Evolutionary conservation across 2,888 invertebrate species (phyloP), one percentile per base, ranked within the genome.

Genomic region (Anthoptus insignis): DNA sequence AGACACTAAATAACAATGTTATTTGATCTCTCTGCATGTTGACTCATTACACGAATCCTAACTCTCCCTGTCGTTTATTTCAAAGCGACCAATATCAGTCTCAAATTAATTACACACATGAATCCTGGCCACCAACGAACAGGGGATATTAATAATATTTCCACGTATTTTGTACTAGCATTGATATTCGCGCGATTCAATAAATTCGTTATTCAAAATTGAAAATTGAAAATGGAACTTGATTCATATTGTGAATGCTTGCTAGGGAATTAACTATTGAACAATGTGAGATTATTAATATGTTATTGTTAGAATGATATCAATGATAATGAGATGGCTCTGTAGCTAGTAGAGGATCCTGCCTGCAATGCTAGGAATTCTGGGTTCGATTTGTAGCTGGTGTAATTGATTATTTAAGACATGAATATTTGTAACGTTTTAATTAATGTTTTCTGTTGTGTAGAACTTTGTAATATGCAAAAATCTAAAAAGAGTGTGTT

Each of bases 121-220:
- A 61, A 53, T 61, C 42, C 32, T 45, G 53, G 53, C 53, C 60
- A 60, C 42, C 53, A 60, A 60, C 52, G 60, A 45, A 60, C 60
- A 53, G 14, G 39, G 14, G 52, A 58, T 42, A 53, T 53, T 60
- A 60, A 53, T 60, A 60, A 45, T 42, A 45, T 45, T 42, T 29
- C 50, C 29, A 6, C 60, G 32, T 53, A 50, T 37, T 59, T 49
- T 59, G 49, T 49, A 37, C 34, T 49, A 53, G 42, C 32, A 53
- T 21, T 27, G 19, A 24, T 52, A 42, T 60, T 60, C 52, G 37
- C 14, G 50, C 24, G 21, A 29, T 52, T 52, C 50, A 52, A 61
- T 61, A 61, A 53, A 61, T 61, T 32, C 32, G 60, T 22, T 45
- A n/a, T n/a, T n/a, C n/a, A n/a, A n/a, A n/a, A 61, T 54, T 45